phyloP scores from a whole-genome alignment of 2,888 invertebrate genomes.

The Doris montereyensis region DNA sequence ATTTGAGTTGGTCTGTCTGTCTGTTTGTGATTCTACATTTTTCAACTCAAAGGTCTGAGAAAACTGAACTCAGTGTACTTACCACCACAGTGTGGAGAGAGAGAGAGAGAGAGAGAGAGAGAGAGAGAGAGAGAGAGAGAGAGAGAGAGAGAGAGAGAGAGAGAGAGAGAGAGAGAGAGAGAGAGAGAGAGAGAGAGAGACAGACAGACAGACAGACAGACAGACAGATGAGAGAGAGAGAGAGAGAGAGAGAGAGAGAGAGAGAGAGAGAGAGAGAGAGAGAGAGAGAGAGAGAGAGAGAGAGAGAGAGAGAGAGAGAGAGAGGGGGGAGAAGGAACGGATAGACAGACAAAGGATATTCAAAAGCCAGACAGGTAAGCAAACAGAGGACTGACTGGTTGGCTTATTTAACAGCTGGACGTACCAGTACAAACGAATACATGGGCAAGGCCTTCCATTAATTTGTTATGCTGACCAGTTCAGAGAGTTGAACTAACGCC shows the following conservation, averaged over 20 bases:
- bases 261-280: neutral
- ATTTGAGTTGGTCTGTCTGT: too few species aligned
- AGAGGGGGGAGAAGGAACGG: neutral
- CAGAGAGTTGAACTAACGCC: too few species aligned
- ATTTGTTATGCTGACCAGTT: too few species aligned
- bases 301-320: neutral
- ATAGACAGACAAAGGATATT: neutral
- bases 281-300: neutral
- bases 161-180: neutral
- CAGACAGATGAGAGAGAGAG: neutral
- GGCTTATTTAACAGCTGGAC: too few species aligned
- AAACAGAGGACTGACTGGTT: too few species aligned
- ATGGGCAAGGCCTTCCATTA: too few species aligned
- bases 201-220: neutral
- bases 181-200: neutral
- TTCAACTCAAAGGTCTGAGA: too few species aligned
- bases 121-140: neutral
- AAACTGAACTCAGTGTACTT: too few species aligned
- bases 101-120: too few species aligned
- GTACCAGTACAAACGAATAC: too few species aligned
- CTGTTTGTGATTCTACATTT: too few species aligned
- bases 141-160: neutral
- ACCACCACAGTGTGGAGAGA: too few species aligned
- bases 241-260: neutral
- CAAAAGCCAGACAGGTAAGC: neutral